Conservation (phyloP, 2,113 vertebrate species). For the Nettapus auritus region DNA sequence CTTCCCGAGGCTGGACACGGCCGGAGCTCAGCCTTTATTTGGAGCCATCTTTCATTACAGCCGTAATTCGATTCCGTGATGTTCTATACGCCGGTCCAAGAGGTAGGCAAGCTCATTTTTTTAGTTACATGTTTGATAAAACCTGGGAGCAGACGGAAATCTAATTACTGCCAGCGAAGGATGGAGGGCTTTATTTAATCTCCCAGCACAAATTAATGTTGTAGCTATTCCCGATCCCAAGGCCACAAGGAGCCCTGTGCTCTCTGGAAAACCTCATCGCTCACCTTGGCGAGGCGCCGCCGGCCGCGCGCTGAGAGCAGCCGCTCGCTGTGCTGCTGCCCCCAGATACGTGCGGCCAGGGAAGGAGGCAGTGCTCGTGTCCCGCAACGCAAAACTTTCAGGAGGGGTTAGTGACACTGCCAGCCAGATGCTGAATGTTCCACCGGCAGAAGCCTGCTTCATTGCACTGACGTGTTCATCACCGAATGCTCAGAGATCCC, state of each 20-base stretch:
- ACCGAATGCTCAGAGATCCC: neutral
- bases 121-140: neutral
- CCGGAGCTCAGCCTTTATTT: neutral
- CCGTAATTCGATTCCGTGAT: neutral
- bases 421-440: neutral
- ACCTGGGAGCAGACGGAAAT: constrained; percentile 24
- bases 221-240: constrained; percentile 20
- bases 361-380: neutral
- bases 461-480: accelerated
- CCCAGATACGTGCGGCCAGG: too few species aligned
- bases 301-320: neutral
- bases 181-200: neutral
- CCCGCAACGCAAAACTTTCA: neutral
- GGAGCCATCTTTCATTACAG: neutral
- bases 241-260: neutral
- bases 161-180: neutral
- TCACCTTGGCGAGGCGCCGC: neutral
- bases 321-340: neutral
- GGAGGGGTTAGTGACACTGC: neutral
- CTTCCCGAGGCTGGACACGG: accelerated
- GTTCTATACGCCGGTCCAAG: neutral
- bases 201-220: neutral
- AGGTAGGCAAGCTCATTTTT: neutral
- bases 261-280: neutral
- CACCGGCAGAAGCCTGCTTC: neutral